These are phyloP conservation scores for Dysidea cf. avara DNA, from an alignment of 37 sponge, comb jelly and placozoan species.

Conservation along the genomic window DNA sequence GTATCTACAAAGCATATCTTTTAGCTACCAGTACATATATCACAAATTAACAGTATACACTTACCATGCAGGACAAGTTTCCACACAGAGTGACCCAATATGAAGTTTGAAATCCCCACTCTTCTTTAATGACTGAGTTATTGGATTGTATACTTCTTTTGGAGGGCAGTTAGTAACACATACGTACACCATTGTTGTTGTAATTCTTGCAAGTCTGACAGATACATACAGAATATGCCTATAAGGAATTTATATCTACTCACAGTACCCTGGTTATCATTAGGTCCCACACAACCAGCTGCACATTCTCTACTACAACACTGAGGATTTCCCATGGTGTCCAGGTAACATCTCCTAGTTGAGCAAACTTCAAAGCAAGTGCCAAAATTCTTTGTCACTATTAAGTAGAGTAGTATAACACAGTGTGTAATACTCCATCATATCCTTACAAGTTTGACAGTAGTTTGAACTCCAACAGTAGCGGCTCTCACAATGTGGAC, in stretches of 20 bases:
- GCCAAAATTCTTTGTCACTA: slow-evolving; percentile 36
- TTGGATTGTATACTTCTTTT: slow-evolving; percentile 25
- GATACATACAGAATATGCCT: neutral
- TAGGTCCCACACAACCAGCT: slow-evolving; percentile 58
- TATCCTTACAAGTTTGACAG: no score
- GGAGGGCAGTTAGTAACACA: slow-evolving; percentile 61
- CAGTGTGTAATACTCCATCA: no score
- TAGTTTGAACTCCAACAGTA: no score
- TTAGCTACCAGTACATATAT: neutral
- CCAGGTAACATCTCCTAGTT: slow-evolving; percentile 11
- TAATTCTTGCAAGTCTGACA: slow-evolving; percentile 60
- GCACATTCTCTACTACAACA: slow-evolving; percentile 65
- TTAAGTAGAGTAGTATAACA: no score
- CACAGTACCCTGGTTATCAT: slow-evolving; percentile 29
- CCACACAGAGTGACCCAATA: slow-evolving; percentile 46
- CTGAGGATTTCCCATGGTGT: neutral
- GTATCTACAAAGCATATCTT: no score
- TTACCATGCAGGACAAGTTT: slow-evolving; percentile 45
- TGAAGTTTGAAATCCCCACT: slow-evolving; percentile 48
- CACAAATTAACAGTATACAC: neutral
- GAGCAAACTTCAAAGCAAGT: slow-evolving; percentile 12
- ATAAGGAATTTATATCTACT: neutral
- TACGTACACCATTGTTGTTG: slow-evolving; percentile 61
- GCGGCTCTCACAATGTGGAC: no score
- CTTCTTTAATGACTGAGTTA: slow-evolving; percentile 3